Evolutionary conservation across 1,140 invertebrate species (phyloP).

Genomic region (Bombus pascuorum): DNA sequence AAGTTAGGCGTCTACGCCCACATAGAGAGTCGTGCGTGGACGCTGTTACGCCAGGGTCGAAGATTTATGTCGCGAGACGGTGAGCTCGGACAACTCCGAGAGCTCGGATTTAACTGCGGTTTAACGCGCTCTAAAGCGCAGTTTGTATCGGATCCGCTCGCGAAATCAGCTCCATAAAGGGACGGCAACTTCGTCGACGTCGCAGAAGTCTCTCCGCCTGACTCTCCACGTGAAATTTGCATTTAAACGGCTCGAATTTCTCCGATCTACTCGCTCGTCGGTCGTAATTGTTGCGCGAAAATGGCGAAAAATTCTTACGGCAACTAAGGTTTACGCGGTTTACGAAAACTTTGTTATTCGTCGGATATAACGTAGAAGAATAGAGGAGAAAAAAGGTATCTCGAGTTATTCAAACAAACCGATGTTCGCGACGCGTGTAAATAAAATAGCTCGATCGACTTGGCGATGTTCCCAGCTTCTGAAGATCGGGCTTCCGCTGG

Average conservation of each 20-base stretch:
- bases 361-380: too few species aligned
- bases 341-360: too few species aligned
- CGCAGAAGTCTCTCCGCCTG: slow-evolving; percentile 8
- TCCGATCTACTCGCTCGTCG: neutral
- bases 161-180: slow-evolving; percentile 46
- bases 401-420: too few species aligned
- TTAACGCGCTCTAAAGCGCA: slow-evolving; percentile 51
- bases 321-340: too few species aligned
- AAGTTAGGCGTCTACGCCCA: slow-evolving; percentile 7
- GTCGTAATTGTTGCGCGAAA: neutral
- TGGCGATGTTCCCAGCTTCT: too few species aligned
- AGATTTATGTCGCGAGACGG: slow-evolving; percentile 27
- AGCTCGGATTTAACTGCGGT: slow-evolving; percentile 44
- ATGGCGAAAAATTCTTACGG: neutral
- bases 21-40: too few species aligned
- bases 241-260: slow-evolving; percentile 47
- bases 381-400: too few species aligned
- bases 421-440: too few species aligned
- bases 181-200: neutral
- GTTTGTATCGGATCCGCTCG: slow-evolving; percentile 36
- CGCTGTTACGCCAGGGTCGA: neutral
- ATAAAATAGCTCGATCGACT: too few species aligned
- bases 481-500: too few species aligned
- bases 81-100: neutral
- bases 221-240: slow-evolving; percentile 47